Evolutionary conservation across 2,797 vertebrate genomes (phyloP).

Genomic region (Diplodus sargus): DNA sequence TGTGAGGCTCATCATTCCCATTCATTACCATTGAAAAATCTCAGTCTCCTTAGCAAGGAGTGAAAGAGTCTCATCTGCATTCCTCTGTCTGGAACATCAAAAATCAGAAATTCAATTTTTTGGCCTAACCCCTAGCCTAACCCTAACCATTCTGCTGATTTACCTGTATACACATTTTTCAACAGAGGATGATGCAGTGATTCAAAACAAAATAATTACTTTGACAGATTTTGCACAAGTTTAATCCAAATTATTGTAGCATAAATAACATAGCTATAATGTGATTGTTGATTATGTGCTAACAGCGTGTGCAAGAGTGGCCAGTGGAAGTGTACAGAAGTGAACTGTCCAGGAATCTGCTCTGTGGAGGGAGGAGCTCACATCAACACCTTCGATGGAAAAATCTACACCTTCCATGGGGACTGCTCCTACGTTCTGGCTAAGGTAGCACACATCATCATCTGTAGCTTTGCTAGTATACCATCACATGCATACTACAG

Average conservation of each 20-base stretch:
- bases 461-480: not conserved
- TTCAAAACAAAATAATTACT: not conserved
- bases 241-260: not conserved
- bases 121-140: no score
- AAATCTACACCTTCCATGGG: constrained; percentile 88
- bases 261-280: not conserved
- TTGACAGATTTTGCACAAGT: not conserved
- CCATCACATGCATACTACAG: not conserved
- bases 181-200: not conserved
- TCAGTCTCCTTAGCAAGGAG: not conserved
- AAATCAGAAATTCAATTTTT: no score
- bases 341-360: constrained; percentile 86
- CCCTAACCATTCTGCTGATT: no score
- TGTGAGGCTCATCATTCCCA: no score
- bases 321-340: constrained; percentile 85
- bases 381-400: constrained; percentile 87
- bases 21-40: not conserved
- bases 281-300: constrained; percentile 11
- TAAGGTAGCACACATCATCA: constrained; percentile 54
- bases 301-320: constrained; percentile 81
- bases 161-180: not conserved
- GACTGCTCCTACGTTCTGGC: constrained; percentile 88
- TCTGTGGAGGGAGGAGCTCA: constrained; percentile 89
- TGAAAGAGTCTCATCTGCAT: not conserved
- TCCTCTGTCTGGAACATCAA: not conserved